A percentile compares a stretch with the other conserved stretches of the same genome.
Conservation (phyloP, 2,888 invertebrate genomes). For the Charanyca ferruginea region DNA sequence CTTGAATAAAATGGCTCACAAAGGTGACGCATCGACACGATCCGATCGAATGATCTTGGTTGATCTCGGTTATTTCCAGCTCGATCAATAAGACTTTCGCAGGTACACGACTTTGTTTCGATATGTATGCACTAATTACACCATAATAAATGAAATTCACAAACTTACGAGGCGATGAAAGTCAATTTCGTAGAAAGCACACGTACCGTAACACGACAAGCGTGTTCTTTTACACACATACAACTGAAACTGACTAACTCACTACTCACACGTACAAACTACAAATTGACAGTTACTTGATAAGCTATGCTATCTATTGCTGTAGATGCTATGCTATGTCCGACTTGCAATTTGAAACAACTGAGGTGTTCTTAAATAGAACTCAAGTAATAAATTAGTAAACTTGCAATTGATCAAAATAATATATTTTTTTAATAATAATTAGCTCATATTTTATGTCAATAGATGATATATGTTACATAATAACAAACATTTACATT, state of each 20-base stretch:
- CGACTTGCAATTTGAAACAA: slow-evolving; percentile 28
- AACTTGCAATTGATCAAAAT: not conserved
- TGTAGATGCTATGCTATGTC: slow-evolving; percentile 15
- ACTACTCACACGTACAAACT: slow-evolving; percentile 68
- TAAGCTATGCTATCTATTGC: slow-evolving; percentile 26
- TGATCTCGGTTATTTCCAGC: slow-evolving; percentile 68
- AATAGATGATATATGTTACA: not conserved
- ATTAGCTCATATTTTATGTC: fast-evolving
- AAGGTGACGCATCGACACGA: slow-evolving; percentile 91
- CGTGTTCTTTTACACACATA: slow-evolving; percentile 86
- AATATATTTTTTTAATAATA: not conserved
- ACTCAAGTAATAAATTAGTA: not conserved
- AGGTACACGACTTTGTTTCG: slow-evolving; percentile 62
- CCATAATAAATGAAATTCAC: slow-evolving; percentile 81
- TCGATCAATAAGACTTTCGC: slow-evolving; percentile 50
- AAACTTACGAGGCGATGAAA: slow-evolving; percentile 91
- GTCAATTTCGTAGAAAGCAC: slow-evolving; percentile 88
- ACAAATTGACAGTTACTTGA: slow-evolving; percentile 59
- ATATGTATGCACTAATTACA: slow-evolving; percentile 77
- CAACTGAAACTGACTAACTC: slow-evolving; percentile 69
- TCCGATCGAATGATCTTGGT: slow-evolving; percentile 86
- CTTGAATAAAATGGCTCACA: slow-evolving; percentile 88
- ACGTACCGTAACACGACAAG: slow-evolving; percentile 89
- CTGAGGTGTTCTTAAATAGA: not conserved
- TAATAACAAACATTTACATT: fast-evolving